A percentile compares a stretch with the other conserved stretches of the same genome.
These are phyloP conservation scores for Timandra comae DNA, from an alignment of 2,888 invertebrate species.

Conservation along the genomic window DNA sequence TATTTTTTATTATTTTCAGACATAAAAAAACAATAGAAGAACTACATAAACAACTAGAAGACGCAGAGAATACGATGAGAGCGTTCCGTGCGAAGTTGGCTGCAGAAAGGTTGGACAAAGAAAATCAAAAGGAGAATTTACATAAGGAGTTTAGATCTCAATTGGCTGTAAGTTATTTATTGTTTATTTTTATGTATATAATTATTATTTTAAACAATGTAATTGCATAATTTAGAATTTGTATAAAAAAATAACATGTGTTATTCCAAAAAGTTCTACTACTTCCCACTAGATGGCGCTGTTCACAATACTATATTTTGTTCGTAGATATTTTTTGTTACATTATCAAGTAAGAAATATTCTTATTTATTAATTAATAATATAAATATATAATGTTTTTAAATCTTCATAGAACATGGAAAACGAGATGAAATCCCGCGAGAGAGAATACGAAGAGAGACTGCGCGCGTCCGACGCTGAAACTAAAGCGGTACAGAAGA, in stretches of 20 bases:
- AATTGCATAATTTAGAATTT: no score
- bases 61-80: conserved; percentile 57
- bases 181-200: neutral
- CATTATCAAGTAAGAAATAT: no score
- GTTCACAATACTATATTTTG: no score
- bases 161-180: conserved; percentile 40
- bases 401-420: conserved; percentile 47
- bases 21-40: conserved; percentile 64
- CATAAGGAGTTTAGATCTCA: conserved; percentile 61
- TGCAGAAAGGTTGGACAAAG: conserved; percentile 62
- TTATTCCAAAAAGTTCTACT: neutral
- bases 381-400: no score
- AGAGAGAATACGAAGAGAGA: conserved; percentile 48
- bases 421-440: conserved; percentile 51
- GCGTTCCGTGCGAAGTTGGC: conserved; percentile 66
- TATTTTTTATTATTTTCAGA: conserved; percentile 29
- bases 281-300: conserved; percentile 14
- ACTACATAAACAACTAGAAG: conserved; percentile 60
- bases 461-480: conserved; percentile 45
- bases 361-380: no score
- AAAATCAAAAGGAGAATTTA: conserved; percentile 52
- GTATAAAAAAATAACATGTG: neutral
- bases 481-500: conserved; percentile 48
- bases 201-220: neutral
- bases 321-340: no score